Base-by-base conservation (phyloP, 2,113 vertebrate species). In the Eubucco bourcierii region DNA sequence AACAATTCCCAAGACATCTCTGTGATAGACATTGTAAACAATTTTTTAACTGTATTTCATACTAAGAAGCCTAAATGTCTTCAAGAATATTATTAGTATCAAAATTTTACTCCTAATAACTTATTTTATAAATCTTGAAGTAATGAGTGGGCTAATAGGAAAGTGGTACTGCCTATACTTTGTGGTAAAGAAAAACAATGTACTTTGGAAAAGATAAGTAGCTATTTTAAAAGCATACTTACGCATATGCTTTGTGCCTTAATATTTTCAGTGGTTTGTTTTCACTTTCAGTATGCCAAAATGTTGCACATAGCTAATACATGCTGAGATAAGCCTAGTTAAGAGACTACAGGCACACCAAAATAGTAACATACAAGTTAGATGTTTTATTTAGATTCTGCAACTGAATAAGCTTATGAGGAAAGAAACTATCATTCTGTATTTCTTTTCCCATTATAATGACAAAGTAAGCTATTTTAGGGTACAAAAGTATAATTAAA, bases 401-500 rank as follows among this genome's bases (percentile, higher is more conserved):
- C 58, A 93, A 64, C 52, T 28, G 10, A 84, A 0, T 52, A 86
- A 46, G 67, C 87, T 78, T 89, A 87, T 71, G 72, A 67, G 39
- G 29, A 87, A 93, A 79, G 39, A 93, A 92, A 63, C 19, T 39
- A 88, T 63, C 73, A 67, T 25, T 89, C 47, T 33, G 20, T 41
- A 64, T 74, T 90, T 79, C 52, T 61, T 80, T 83, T 80, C 28
- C 66, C 46, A 53, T 78, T 75, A 78, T 10, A 90, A 94, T 84
- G 80, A 87, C 90, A 93, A 86, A 94, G 83, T 61, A 85, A 86
- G 84, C 65, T 96, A 94, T 94, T 92, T 93, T 94, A 86, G 88
- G 78, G 34, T 20, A 93, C 91, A 84, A 92, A 93, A 86, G 66
- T 84, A 92, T 61, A 94, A 90, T 87, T 84, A 92, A 83, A 93